A percentile compares a stretch with the other conserved stretches of the same genome.
Conservation (phyloP, 2,797 vertebrate species). For the Tragelaphus eurycerus region DNA sequence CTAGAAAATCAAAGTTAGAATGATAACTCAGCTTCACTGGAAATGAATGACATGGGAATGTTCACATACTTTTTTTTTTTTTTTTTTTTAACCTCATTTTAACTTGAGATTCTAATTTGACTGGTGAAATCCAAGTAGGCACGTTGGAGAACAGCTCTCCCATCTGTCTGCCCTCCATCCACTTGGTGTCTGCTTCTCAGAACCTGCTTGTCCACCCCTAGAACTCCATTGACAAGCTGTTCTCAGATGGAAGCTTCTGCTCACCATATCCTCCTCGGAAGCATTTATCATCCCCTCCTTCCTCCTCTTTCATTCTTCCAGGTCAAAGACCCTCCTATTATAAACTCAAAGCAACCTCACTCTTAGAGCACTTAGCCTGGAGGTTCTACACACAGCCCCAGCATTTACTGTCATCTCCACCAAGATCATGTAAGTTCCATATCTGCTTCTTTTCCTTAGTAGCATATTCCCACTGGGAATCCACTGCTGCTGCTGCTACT, state of each 20-base stretch:
- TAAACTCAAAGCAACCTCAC: too few relatives aligned
- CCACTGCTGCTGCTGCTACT: background rate
- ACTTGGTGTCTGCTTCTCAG: background rate
- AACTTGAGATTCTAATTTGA: background rate
- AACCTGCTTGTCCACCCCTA: background rate
- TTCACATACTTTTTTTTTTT: background rate
- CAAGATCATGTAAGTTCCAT: background rate
- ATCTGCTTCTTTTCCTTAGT: background rate
- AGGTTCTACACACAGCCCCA: background rate
- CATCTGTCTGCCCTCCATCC: background rate
- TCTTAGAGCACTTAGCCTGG: too few relatives aligned
- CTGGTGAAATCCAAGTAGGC: background rate
- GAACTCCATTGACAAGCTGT: background rate
- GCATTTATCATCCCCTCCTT: background rate
- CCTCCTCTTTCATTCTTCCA: background rate
- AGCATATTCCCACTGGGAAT: background rate
- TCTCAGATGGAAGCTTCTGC: background rate
- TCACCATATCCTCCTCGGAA: background rate
- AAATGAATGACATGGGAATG: background rate
- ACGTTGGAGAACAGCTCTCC: background rate
- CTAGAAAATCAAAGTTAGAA: constrained; percentile 2
- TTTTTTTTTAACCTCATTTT: background rate
- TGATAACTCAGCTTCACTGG: background rate
- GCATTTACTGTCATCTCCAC: background rate
- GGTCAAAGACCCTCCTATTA: background rate